Base-by-base conservation (phyloP, 2,113 vertebrate genomes). In the Astur gentilis region DNA sequence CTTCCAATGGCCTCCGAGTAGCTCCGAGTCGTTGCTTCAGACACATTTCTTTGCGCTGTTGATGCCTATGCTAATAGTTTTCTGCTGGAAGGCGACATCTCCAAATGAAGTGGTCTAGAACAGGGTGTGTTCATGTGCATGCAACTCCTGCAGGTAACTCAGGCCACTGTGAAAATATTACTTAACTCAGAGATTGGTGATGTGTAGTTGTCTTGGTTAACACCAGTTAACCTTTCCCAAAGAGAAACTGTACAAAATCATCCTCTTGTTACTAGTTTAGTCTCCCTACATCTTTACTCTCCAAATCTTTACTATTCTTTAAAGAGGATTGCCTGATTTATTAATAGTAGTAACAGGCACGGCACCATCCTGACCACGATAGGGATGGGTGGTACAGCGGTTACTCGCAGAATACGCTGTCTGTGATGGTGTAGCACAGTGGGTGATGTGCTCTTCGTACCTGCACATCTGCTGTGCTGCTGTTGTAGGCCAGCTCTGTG, bases 321-420 rank as follows among this genome's bases (percentile, higher is more conserved):
- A 44, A 50, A 7, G 3, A 61, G 45, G 21, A 75, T 60, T 69
- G 34, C 17, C 23, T 54, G 23, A 34, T 71, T n/a, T 72, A 36
- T 47, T 79, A n/a, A 7, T 25, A 40, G 21, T 31, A 52, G 17
- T 75, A 38, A 55, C 17, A 70, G 38, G 49, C 54, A 50, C 2
- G 3, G 11, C 49, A 60, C 44, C 11, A 23, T 34, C 44, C 49
- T 83, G 66, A 50, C 44, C 1, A 0, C 42, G 47, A 5, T 10
- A 42, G 54, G 26, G 15, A 8, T 69, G 31, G 19, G 16, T 75
- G 31, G 26, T 42, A 21, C 10, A 52, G 31, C 1, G 5, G 32
- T 85, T 70, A 49, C 31, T 25, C 1, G 5, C 31, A 55, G 49
- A 31, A 1, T 29, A 13, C 1, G 0, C 62, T 36, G 23, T 55